A percentile compares a stretch with the other conserved stretches of the same genome.
Conservation (phyloP, 2,113 vertebrate genomes). For the Panthera uncia region DNA sequence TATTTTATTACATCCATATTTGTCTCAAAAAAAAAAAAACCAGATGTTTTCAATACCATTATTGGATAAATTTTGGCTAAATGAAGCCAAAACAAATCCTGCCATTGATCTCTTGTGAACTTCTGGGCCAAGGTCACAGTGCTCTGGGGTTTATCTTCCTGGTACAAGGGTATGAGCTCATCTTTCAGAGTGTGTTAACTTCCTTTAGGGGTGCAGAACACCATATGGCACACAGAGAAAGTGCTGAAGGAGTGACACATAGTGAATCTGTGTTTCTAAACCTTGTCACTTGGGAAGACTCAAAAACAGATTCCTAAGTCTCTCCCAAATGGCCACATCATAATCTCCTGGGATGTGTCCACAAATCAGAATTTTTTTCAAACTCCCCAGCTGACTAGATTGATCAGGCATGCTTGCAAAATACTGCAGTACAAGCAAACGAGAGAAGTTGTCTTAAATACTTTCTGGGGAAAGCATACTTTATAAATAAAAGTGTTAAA, state of each 20-base stretch:
- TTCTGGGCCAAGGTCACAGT: neutral
- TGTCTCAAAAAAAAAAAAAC: neutral
- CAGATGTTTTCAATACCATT: constrained; percentile 57
- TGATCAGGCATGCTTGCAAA: neutral
- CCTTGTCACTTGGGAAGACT: neutral
- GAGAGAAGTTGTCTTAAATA: neutral
- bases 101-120: constrained; percentile 48
- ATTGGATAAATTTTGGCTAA: constrained; percentile 50
- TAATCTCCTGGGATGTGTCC: neutral
- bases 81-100: constrained; percentile 29
- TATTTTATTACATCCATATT: constrained; percentile 55
- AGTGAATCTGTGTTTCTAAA: constrained; percentile 17
- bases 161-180: neutral
- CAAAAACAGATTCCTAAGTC: neutral
- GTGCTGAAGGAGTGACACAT: neutral
- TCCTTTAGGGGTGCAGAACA: neutral
- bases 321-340: neutral
- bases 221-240: neutral
- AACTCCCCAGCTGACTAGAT: neutral
- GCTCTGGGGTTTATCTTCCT: neutral
- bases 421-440: neutral
- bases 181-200: neutral
- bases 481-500: constrained; percentile 10
- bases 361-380: neutral
- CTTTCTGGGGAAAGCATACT: neutral